phyloP scores from a whole-genome alignment of 2,113 vertebrate genomes.

The Rhinolophus sinicus region DNA sequence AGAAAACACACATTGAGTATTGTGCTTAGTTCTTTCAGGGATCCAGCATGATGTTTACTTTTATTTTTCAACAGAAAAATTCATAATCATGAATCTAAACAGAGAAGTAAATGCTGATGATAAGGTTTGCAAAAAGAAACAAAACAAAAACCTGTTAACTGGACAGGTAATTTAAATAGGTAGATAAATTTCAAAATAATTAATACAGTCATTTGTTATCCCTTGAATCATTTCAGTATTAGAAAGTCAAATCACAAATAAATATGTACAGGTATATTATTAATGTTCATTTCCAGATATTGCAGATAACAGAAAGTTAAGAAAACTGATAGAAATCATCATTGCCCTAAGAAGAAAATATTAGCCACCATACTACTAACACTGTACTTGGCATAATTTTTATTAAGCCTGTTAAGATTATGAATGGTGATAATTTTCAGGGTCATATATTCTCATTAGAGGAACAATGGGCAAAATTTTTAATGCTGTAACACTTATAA shows the following conservation, averaged over 20 bases:
- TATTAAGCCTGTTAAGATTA: conserved; percentile 10
- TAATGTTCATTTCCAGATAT: conserved; percentile 33
- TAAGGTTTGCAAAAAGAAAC: not conserved
- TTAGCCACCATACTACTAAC: not conserved
- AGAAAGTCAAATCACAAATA: conserved; percentile 36
- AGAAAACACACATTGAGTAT: conserved; percentile 43
- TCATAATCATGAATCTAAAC: conserved; percentile 48
- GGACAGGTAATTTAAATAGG: conserved; percentile 50
- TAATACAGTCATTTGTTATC: not conserved
- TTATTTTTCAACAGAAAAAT: conserved; percentile 42
- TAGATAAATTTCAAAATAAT: conserved; percentile 31
- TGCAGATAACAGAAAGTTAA: conserved; percentile 41
- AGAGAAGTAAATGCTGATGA: conserved; percentile 51
- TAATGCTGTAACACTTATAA: not conserved
- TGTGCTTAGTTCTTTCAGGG: conserved; percentile 41
- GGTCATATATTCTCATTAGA: not conserved
- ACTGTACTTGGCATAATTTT: not conserved
- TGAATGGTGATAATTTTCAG: not conserved
- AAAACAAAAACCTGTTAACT: not conserved
- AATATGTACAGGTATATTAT: not conserved
- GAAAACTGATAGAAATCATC: conserved; percentile 18
- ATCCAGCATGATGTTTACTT: conserved; percentile 18
- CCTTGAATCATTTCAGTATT: conserved; percentile 49
- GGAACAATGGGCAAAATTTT: conserved; percentile 6
- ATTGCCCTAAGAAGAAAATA: conserved; percentile 50